A percentile compares a stretch with the other conserved stretches of the same genome.
Evolutionary conservation across 1,140 invertebrate species (phyloP).

Genomic region (Leptopilina clavipes): DNA sequence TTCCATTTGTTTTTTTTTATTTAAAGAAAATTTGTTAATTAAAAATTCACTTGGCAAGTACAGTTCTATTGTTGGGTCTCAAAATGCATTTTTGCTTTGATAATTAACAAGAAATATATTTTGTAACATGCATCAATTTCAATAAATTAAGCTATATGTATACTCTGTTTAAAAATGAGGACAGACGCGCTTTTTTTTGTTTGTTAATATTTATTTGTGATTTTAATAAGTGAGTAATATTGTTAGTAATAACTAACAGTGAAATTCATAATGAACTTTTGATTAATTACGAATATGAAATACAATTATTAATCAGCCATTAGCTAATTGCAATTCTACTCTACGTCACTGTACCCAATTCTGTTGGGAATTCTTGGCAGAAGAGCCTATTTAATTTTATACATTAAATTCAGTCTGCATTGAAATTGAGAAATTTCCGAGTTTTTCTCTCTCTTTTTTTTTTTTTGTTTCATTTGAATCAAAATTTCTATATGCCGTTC

Average conservation of each 20-base stretch:
- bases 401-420: background rate
- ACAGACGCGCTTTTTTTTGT: background rate
- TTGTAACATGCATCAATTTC: background rate
- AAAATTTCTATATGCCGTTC: too few relatives aligned
- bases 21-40: too few relatives aligned
- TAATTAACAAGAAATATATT: conserved; percentile 15
- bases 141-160: conserved; percentile 6
- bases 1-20: too few relatives aligned
- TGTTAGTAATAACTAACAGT: background rate
- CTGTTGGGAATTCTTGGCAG: conserved; percentile 24
- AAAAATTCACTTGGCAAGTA: too few relatives aligned
- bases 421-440: background rate
- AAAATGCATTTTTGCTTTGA: background rate
- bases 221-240: background rate
- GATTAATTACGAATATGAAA: conserved; percentile 20
- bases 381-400: conserved; percentile 15
- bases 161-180: background rate
- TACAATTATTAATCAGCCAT: conserved; percentile 29
- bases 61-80: background rate
- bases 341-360: conserved; percentile 12
- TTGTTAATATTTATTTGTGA: background rate
- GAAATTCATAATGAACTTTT: conserved; percentile 3
- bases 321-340: conserved; percentile 27
- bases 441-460: background rate
- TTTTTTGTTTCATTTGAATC: background rate